Percentiles rank a stretch among this genome's conserved stretches.
Evolutionary conservation across 2,797 vertebrate species (phyloP).

Genomic region (Pseudochromis fuscus): DNA sequence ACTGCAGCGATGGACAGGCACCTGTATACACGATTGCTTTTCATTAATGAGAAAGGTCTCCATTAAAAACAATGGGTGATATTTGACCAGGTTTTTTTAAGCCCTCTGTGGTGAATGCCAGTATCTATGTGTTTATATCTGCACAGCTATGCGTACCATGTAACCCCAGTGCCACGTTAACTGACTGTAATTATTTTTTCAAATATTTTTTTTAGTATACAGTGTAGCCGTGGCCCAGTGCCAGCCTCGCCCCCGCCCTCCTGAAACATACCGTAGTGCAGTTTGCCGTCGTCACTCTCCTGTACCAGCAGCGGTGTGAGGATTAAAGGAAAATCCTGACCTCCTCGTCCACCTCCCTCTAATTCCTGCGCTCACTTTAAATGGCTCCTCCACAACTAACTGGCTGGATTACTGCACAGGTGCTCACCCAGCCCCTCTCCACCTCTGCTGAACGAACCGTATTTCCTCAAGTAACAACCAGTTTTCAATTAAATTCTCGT

Average conservation of each 20-base stretch:
- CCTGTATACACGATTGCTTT: constrained; percentile 48
- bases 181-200: constrained; percentile 29
- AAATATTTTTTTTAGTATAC: constrained; percentile 17
- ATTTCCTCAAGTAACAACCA: too few relatives aligned
- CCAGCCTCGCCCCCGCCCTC: constrained; percentile 24
- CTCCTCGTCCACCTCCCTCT: constrained; percentile 59
- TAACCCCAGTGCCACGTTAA: constrained; percentile 1
- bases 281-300: constrained; percentile 34
- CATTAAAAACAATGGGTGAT: constrained; percentile 34
- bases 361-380: constrained; percentile 65
- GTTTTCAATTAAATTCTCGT: too few relatives aligned
- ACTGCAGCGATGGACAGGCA: constrained; percentile 34
- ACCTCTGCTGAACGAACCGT: constrained; percentile 19
- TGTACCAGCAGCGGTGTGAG: constrained; percentile 62
- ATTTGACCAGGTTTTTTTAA: constrained; percentile 8
- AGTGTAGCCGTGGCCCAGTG: constrained; percentile 12
- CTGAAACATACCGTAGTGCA: constrained; percentile 17
- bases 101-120: background rate
- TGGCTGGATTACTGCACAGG: constrained; percentile 62
- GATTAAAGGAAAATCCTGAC: constrained; percentile 77
- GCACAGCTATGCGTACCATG: constrained; percentile 3
- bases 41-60: constrained; percentile 53
- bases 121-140: background rate
- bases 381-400: constrained; percentile 64
- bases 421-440: constrained; percentile 1